Evolutionary conservation across 2,113 vertebrate species (phyloP).

Genomic region (Zosterops lateralis): DNA sequence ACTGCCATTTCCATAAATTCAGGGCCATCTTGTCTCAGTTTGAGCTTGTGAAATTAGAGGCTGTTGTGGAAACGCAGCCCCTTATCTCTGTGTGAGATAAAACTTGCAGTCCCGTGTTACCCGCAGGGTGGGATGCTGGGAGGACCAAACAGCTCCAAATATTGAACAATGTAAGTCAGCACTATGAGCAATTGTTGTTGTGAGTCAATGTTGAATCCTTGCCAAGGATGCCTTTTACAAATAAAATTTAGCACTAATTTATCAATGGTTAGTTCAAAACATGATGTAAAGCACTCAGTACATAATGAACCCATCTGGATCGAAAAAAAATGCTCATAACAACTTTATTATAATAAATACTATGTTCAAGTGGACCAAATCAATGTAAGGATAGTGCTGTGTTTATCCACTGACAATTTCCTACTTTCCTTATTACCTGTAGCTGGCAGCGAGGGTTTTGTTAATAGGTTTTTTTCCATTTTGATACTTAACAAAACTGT

Average conservation of each 20-base stretch:
- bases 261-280: constrained; percentile 23
- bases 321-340: not conserved
- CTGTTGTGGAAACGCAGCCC: not conserved
- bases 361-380: not conserved
- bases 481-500: not conserved
- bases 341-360: not conserved
- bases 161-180: constrained; percentile 13
- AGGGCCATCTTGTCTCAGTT: not conserved
- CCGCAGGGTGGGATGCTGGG: not conserved
- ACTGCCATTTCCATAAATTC: not conserved
- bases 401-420: not conserved
- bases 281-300: constrained; percentile 1
- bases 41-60: not conserved
- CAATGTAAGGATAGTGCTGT: not conserved
- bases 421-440: not conserved
- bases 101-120: not conserved
- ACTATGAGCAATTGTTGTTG: not conserved
- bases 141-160: not conserved
- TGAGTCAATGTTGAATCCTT: constrained; percentile 24
- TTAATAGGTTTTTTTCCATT: not conserved
- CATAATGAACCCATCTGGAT: constrained; percentile 11
- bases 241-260: constrained; percentile 38
- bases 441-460: not conserved
- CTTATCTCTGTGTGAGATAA: not conserved
- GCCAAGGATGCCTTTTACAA: constrained; percentile 49